phyloP scores from a whole-genome alignment of 2,113 vertebrate species.

The Haliaeetus leucogaster region DNA sequence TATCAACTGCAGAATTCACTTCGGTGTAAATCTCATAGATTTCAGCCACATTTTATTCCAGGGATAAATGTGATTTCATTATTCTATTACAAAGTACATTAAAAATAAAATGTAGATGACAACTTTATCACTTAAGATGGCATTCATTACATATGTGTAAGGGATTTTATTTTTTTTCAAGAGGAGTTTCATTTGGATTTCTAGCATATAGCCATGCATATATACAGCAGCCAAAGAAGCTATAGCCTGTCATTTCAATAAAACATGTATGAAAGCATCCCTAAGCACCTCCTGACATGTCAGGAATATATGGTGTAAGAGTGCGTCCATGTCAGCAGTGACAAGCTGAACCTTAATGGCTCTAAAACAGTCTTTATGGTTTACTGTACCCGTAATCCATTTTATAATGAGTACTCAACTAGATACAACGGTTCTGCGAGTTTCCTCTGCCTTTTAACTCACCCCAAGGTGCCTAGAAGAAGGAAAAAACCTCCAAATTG shows the following conservation, averaged over 20 bases:
- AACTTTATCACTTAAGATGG: constrained; percentile 1
- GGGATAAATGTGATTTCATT: not conserved
- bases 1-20: constrained; percentile 3
- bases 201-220: not conserved
- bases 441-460: constrained; percentile 32
- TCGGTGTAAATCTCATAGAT: constrained; percentile 10
- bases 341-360: constrained; percentile 59
- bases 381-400: constrained; percentile 16
- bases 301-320: constrained; percentile 37
- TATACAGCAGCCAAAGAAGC: not conserved
- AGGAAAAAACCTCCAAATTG: not conserved
- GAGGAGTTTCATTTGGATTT: constrained; percentile 36
- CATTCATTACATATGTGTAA: not conserved
- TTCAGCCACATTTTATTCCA: constrained; percentile 14
- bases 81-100: constrained; percentile 23
- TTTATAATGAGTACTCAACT: constrained; percentile 50
- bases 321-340: constrained; percentile 42
- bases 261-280: constrained; percentile 62
- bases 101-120: not conserved
- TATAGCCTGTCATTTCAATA: constrained; percentile 62
- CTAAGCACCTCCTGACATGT: constrained; percentile 50
- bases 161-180: not conserved
- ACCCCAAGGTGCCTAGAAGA: not conserved
- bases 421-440: not conserved
- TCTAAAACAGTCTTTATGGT: constrained; percentile 54